Percentiles rank a stretch among this genome's conserved stretches.
phyloP scores from a whole-genome alignment of 2,113 vertebrate genomes.

The Zingel zingel region DNA sequence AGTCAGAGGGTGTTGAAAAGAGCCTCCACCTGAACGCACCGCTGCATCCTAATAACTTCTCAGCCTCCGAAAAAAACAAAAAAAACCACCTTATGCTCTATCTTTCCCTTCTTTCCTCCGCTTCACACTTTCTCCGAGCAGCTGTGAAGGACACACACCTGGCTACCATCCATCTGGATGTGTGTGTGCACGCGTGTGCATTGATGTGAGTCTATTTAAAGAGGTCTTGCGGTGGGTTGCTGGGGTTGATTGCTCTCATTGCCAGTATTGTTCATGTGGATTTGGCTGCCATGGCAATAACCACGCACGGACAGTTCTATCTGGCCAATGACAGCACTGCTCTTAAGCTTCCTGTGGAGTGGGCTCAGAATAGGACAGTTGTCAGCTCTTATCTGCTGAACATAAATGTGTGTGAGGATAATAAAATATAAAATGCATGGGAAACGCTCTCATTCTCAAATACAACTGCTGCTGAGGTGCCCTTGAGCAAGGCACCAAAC shows the following conservation, averaged over 20 bases:
- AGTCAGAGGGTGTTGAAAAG: constrained; percentile 78
- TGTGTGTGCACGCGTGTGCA: constrained; percentile 28
- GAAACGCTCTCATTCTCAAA: neutral
- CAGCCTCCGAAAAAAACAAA: constrained; percentile 21
- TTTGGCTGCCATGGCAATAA: constrained; percentile 69
- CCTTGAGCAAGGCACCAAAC: neutral
- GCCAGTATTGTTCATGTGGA: constrained; percentile 67
- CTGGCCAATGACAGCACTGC: constrained; percentile 23
- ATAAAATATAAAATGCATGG: neutral
- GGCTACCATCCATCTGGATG: constrained; percentile 60
- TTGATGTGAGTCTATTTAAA: constrained; percentile 60
- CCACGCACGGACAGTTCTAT: constrained; percentile 23
- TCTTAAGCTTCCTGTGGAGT: constrained; percentile 6
- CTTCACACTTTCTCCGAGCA: constrained; percentile 65
- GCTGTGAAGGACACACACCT: constrained; percentile 75
- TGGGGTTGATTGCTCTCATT: constrained; percentile 57
- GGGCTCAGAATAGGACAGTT: neutral
- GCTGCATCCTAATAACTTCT: constrained; percentile 82
- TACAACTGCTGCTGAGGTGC: neutral
- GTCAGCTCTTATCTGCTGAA: neutral
- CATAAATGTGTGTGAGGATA: neutral
- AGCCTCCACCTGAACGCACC: constrained; percentile 79
- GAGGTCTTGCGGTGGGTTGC: constrained; percentile 42
- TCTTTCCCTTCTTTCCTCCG: constrained; percentile 46
- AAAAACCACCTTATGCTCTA: constrained; percentile 30